Conservation (phyloP, 2,888 invertebrate species). For the Apamea sordens region DNA sequence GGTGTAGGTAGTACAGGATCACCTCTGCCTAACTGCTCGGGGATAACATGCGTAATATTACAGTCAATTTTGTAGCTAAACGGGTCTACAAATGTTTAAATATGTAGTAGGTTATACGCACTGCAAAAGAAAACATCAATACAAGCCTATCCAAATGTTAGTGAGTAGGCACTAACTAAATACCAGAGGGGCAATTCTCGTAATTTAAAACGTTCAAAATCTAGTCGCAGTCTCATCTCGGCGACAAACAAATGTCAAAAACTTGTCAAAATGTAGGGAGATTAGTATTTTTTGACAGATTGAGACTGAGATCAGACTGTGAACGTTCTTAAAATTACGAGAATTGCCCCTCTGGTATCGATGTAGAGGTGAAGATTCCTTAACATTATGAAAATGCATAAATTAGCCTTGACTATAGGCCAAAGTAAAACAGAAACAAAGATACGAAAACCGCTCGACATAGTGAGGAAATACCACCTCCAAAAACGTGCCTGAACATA, state of each 20-base stretch:
- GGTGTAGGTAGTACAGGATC: neutral
- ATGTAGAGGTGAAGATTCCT: too few relatives aligned
- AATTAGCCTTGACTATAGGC: neutral
- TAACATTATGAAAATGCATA: neutral
- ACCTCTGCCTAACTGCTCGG: neutral
- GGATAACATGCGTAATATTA: too few relatives aligned
- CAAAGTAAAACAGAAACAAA: neutral
- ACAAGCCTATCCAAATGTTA: neutral
- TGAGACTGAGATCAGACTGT: too few relatives aligned
- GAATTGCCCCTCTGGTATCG: too few relatives aligned
- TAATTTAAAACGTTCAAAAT: too few relatives aligned
- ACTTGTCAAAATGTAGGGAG: too few relatives aligned
- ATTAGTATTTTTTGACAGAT: too few relatives aligned
- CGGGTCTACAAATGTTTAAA: neutral
- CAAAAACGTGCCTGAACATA: neutral
- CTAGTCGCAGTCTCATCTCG: too few relatives aligned
- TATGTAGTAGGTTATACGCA: neutral
- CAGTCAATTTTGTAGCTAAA: neutral
- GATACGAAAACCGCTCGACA: neutral
- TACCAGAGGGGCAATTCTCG: too few relatives aligned
- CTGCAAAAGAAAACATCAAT: neutral
- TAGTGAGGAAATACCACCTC: neutral
- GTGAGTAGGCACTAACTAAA: neutral
- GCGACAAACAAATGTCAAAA: too few relatives aligned
- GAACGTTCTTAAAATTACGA: too few relatives aligned